A percentile compares a stretch with the other conserved stretches of the same genome.
phyloP scores from a whole-genome alignment of 2,888 invertebrate species.

The Plemyria rubiginata region DNA sequence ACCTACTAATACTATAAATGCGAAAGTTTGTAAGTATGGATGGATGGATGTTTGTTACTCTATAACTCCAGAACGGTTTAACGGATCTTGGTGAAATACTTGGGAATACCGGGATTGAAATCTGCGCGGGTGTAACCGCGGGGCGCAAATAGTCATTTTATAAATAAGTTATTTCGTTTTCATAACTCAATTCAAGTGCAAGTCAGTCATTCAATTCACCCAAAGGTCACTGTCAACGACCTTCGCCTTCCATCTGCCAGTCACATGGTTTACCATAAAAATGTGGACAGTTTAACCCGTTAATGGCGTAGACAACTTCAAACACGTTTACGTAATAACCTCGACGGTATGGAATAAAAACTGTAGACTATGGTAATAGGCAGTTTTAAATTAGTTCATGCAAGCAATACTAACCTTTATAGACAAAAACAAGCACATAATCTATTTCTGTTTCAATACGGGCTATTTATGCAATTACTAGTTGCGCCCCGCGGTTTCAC shows the following conservation, averaged over 20 bases:
- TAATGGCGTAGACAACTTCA: conserved; percentile 19
- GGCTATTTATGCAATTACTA: too few relatives aligned
- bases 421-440: too few relatives aligned
- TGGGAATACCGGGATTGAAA: too few relatives aligned
- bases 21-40: too few relatives aligned
- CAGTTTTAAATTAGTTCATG: conserved; percentile 11
- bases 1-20: too few relatives aligned
- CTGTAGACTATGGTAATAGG: background rate
- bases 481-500: too few relatives aligned
- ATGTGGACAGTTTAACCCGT: conserved; percentile 18
- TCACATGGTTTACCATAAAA: conserved; percentile 28
- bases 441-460: too few relatives aligned
- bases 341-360: conserved; percentile 1
- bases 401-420: conserved; percentile 3
- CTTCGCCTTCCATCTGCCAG: conserved; percentile 24
- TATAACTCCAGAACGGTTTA: too few relatives aligned
- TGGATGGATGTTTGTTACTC: too few relatives aligned
- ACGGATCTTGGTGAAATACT: too few relatives aligned
- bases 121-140: too few relatives aligned
- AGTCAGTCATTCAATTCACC: conserved; percentile 9
- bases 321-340: conserved; percentile 14
- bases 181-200: conserved; percentile 3
- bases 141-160: too few relatives aligned
- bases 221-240: conserved; percentile 25
- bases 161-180: background rate